Base-by-base conservation (phyloP, 2,113 vertebrate species). In the Antennarius striatus region DNA sequence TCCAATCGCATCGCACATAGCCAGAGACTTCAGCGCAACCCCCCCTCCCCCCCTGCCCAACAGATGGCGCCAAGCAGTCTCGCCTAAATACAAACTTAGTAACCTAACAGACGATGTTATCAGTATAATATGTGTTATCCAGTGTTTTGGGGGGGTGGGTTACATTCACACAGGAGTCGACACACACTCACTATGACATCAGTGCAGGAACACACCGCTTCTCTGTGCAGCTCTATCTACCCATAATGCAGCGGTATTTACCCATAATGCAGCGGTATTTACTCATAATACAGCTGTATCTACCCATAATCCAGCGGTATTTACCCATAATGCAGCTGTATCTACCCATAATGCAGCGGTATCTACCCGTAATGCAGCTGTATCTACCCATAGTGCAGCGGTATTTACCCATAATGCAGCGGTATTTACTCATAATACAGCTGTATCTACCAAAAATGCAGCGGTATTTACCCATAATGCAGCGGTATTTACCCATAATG, bases 21-120 rank as follows among this genome's bases (percentile, higher is more conserved):
- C 89, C 91, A 92, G 92, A 92, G 92, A 94, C 92, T 92, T 84
- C 79, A 78, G 88, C 92, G 84, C 85, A 89, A 90, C 89, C 89
- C 82, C 86, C 85, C 91, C 86, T 82, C 88, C 89, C 82, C 91
- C 87, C 83, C 88, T 87, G 82, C 85, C 90, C 89, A 87, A 89
- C 85, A 85, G 77, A 92, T 83, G 89, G 22, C 83, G 83, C 86
- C 85, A 89, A 88, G 89, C 92, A 89, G 91, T 89, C 87, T 90
- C 79, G 82, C 88, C 81, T 88, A 89, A 90, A 86, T 87, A 86
- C 75, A 84, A 90, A 85, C 90, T 92, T 92, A 92, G 90, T 90
- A 85, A 88, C 55, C 68, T 87, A 91, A 90, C 90, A 90, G 87
- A 91, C 88, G 67, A 65, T 92, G 86, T 91, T 36, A 89, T 88